Base-by-base conservation (phyloP, 1,140 invertebrate genomes). In the Ptiloglossa arizonensis region DNA sequence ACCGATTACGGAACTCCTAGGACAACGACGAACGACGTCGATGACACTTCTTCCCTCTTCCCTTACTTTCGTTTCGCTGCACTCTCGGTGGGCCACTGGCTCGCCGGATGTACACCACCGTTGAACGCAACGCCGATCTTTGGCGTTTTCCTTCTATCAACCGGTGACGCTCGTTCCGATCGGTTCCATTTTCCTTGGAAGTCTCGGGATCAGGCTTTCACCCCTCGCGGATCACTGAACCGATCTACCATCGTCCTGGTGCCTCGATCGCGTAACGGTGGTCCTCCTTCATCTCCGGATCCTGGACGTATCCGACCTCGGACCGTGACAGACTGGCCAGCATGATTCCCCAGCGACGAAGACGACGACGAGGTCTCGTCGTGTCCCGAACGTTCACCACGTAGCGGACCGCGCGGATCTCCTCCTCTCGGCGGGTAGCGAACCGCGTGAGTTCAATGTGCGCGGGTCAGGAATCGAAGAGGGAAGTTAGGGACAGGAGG, bases 401-500 rank as follows among this genome's bases (percentile, higher is more conserved):
- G 17, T 6, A 35, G 17, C 3, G 22, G 24, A 17, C 32, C 32
- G n/a, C 48, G 68, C 48, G 59, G 57, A 15, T 11, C 52, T 57
- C 59, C 70, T 62, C 68, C n/a, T n/a, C n/a, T n/a, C n/a, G n/a
- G 68, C 74, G 56, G 74, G 74, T 77, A n/a, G 19, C n/a, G 24
- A 63, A 73, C 70, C 82, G 82, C 81, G 83, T 76, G 83, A 81
- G 82, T 84, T 85, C 82, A 80, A 81, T 81, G 83, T 84, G 83
- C 83, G 82, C 83, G 83, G 82, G 83, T 85, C 82, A 85, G 83
- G 83, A 85, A 85, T 85, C 79, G 83, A 85, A 79, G 82, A 81
- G 79, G 83, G 77, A 77, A 86, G 84, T 77, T 79, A 76, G 87
- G 82, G 85, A 88, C 88, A 88, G 78, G 86, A 90, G 89, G 90